Base-by-base conservation (phyloP, 2,797 vertebrate genomes). In the Sorex maritimensis region DNA sequence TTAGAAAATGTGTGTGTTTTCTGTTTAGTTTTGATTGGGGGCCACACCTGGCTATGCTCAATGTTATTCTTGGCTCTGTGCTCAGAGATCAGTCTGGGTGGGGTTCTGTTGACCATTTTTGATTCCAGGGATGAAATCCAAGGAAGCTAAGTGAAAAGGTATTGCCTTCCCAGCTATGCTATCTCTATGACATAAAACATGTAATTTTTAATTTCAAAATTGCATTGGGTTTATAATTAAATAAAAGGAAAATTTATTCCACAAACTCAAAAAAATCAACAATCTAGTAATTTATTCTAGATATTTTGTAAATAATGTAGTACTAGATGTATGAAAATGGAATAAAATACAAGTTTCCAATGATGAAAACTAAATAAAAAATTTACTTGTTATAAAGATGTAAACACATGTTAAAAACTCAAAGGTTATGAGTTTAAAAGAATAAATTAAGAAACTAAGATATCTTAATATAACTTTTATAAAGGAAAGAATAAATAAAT, bases 161-260 rank as follows among this genome's bases (percentile, higher is more conserved):
- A 58, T 15, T 17, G 55, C 17, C 55, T 58, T 58, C 5, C 55
- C 17, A 15, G 15, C 55, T 58, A 19, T 58, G 17, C 55, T 17
- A 58, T 15, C 55, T 69, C 68, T 69, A 14, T 68, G n/a, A 5
- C 55, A 14, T 58, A 11, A 14, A 58, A 58, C 15, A 5, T 58
- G 55, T 78, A 88, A 28, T n/a, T 83, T 92, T 89, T 65, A 58
- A 80, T 80, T 83, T 89, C 44, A 93, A 49, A 92, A 83, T 55
- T n/a, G 11, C 15, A 12, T 67, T 82, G 10, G 4, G 14, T 82
- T 81, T 77, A 49, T 81, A 52, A 82, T 19, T 38, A 89, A 17
- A 2, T 30, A 72, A 0, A 0, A 86, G 88, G 38, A 44, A 46
- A 75, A 77, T 69, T 21, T 81, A 1, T 44, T 78, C 10, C 44